These are phyloP conservation scores for Coleophora flavipennella DNA, from an alignment of 2,888 invertebrate species.

Conservation along the genomic window DNA sequence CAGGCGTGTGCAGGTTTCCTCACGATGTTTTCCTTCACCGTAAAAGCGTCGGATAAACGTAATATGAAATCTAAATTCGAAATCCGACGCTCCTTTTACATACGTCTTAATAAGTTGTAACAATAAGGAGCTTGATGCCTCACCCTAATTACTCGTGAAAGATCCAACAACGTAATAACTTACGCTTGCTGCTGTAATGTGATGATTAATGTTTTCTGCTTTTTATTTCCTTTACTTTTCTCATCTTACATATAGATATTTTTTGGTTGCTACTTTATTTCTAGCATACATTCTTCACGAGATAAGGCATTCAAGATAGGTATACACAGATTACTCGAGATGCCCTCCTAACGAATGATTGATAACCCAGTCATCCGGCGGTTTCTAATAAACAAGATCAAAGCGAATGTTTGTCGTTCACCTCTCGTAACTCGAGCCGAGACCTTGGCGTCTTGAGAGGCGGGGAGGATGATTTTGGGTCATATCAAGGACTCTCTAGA, in stretches of 20 bases:
- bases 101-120: neutral
- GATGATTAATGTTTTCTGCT: conserved; percentile 5
- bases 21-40: too few species aligned
- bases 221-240: neutral
- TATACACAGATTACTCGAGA: too few species aligned
- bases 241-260: neutral
- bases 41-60: too few species aligned
- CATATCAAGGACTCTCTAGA: conserved; percentile 38
- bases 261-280: too few species aligned
- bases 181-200: neutral
- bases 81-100: too few species aligned
- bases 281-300: too few species aligned
- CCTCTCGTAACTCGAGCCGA: conserved; percentile 7
- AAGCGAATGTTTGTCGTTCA: conserved; percentile 3
- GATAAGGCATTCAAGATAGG: too few species aligned
- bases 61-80: too few species aligned
- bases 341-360: conserved; percentile 15
- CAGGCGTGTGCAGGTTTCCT: too few species aligned
- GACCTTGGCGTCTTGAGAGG: conserved; percentile 17
- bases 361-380: conserved; percentile 9
- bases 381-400: conserved; percentile 3
- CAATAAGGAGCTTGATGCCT: neutral
- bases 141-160: conserved; percentile 11
- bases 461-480: conserved; percentile 28
- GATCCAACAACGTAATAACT: conserved; percentile 7